Evolutionary conservation across 2,113 vertebrate species (phyloP).

Genomic region (Poecile atricapillus): DNA sequence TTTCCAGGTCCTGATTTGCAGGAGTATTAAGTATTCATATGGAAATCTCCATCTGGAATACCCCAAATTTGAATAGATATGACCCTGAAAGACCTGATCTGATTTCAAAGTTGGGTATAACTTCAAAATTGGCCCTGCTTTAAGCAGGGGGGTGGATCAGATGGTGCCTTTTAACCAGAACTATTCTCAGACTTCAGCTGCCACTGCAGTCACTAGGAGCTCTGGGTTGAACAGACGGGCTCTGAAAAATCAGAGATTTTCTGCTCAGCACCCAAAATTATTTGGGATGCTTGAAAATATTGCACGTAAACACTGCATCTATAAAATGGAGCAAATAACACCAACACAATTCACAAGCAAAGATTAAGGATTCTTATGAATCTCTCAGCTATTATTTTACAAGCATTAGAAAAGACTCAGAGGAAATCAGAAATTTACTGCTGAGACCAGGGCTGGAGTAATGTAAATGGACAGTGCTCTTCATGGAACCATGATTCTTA

Average conservation of each 20-base stretch:
- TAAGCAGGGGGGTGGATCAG: conserved; percentile 15
- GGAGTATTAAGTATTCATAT: not conserved
- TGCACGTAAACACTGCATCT: not conserved
- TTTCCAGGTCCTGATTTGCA: not conserved
- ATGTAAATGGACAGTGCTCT: not conserved
- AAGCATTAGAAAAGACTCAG: not conserved
- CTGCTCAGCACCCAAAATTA: not conserved
- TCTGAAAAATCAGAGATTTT: not conserved
- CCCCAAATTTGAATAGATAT: not conserved
- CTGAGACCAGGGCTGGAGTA: not conserved
- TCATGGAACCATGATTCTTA: not conserved
- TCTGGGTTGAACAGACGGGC: not conserved
- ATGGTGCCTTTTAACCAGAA: conserved; percentile 31
- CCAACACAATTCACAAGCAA: not conserved
- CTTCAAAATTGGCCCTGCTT: conserved; percentile 24
- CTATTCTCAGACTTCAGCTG: conserved; percentile 41
- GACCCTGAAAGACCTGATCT: not conserved
- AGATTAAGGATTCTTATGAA: not conserved
- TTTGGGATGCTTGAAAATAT: not conserved
- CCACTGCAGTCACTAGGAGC: not conserved
- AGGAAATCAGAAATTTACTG: not conserved
- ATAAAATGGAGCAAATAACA: not conserved
- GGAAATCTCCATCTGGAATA: not conserved
- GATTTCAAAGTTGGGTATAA: not conserved
- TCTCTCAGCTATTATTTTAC: not conserved